Evolutionary conservation across 2,113 vertebrate species (phyloP), one percentile per base, ranked within the genome.

Genomic region (Forbesichthys papilliferus): DNA sequence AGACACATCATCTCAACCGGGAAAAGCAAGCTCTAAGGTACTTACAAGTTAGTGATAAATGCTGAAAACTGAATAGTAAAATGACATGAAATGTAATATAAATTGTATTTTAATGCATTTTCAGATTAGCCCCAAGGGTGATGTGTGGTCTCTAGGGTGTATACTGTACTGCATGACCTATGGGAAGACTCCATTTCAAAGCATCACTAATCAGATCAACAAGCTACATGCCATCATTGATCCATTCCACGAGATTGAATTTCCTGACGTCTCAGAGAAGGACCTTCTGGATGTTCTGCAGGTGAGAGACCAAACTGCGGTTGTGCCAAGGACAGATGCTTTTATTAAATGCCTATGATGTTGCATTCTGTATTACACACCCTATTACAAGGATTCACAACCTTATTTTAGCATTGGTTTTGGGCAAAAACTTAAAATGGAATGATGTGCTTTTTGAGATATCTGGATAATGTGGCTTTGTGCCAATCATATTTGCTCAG

Each of bases 151-250:
- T 2, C 84, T 99, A 48, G 97, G 98, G 6, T 99, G 98, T 72
- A 99, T 99, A 89, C 89, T 99, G 68, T 99, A 98, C 78, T 97
- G 91, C 48, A 98, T 99, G 97, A 98, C 97, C 0, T 99, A 97
- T 1, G 94, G 96, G 36, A 98, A 91, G 90, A 99, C 97, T 69
- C 98, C 98, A 0, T 99, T 99, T 89, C 96, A 99, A 75, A 95
- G 93, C 80, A 98, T 98, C 90, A 96, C 95, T 82, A 98, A 95
- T 83, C 95, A 96, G 75, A 94, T 98, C 58, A 91, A 91, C 75
- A 99, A 99, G 81, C 84, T 98, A 57, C 96, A 98, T 51, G 95
- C 98, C 84, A 98, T 99, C 68, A 94, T 96, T 73, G 95, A 99
- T 68, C 92, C 95, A 36, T 90, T 76, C 67, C 90, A 98, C 83